Percentiles rank a stretch among this genome's conserved stretches.
Evolutionary conservation across 2,113 vertebrate species (phyloP).

Genomic region (Pterocles orientalis): DNA sequence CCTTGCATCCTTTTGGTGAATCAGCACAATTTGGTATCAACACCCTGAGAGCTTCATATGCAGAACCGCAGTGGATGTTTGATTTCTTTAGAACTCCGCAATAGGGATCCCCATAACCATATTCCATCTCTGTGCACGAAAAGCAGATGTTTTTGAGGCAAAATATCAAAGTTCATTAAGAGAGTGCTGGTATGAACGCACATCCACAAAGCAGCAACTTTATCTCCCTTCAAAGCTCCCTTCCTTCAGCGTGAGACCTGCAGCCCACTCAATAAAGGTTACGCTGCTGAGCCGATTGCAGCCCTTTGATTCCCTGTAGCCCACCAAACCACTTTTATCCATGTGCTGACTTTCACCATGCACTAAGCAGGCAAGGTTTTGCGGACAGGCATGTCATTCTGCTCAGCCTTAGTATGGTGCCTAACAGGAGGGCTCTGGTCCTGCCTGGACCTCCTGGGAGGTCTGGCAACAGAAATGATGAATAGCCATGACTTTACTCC

Average conservation of each 20-base stretch:
- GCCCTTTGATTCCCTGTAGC: background rate
- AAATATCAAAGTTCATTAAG: constrained; percentile 38
- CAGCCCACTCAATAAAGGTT: background rate
- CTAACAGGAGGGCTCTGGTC: background rate
- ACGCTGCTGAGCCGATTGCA: background rate
- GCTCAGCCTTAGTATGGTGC: background rate
- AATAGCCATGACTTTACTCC: background rate
- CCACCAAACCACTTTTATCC: background rate
- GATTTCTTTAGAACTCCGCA: background rate
- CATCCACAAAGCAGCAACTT: constrained; percentile 26
- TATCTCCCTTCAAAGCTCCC: constrained; percentile 37
- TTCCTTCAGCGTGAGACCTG: background rate
- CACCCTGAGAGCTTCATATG: background rate
- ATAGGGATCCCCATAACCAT: background rate
- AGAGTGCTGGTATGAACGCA: background rate
- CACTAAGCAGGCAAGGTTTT: background rate
- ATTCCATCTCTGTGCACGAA: background rate
- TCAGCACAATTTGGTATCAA: background rate
- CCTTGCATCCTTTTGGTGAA: background rate
- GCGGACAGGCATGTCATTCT: background rate
- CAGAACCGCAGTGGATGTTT: background rate
- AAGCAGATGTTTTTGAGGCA: constrained; percentile 31
- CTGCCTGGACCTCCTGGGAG: background rate
- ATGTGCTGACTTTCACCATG: background rate
- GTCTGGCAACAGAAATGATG: background rate